Conservation (phyloP, 2,888 invertebrate species). For the Pristionchus maxplancki region DNA sequence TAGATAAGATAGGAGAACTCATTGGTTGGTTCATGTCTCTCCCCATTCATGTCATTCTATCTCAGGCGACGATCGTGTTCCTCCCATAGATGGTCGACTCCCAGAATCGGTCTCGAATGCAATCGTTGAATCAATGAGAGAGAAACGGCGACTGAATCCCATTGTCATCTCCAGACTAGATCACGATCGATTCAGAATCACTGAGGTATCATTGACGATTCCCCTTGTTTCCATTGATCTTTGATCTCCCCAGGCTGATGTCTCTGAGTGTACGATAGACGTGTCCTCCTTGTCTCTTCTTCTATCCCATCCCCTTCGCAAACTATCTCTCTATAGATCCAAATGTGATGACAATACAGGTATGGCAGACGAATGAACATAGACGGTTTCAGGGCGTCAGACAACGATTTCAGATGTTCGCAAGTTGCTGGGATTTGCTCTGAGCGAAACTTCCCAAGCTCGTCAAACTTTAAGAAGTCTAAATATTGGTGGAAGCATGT, state of each 20-base stretch:
- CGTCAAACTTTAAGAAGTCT: slow-evolving; percentile 5
- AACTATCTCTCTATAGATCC: slow-evolving; percentile 38
- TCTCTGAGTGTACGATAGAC: slow-evolving; percentile 17
- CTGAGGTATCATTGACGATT: slow-evolving; percentile 1
- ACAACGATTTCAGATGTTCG: too few relatives aligned
- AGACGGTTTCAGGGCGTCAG: too few relatives aligned
- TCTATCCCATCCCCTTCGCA: slow-evolving; percentile 37
- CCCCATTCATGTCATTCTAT: background rate
- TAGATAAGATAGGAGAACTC: slow-evolving; percentile 32
- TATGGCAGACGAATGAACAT: background rate
- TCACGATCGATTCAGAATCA: slow-evolving; percentile 43
- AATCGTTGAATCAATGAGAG: slow-evolving; percentile 18
- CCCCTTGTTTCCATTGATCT: background rate
- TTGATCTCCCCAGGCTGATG: slow-evolving; percentile 38
- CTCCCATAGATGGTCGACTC: slow-evolving; percentile 48
- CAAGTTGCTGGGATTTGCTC: background rate
- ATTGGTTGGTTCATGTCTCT: background rate
- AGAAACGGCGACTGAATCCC: background rate
- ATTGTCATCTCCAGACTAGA: slow-evolving; percentile 1
- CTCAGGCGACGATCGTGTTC: slow-evolving; percentile 31
- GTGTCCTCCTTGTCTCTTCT: background rate
- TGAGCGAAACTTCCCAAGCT: background rate
- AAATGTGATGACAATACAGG: slow-evolving; percentile 18
- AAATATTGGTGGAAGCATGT: slow-evolving; percentile 46
- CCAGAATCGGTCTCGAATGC: slow-evolving; percentile 44